phyloP scores from a whole-genome alignment of 2,888 invertebrate species.

The Clostera curtula region DNA sequence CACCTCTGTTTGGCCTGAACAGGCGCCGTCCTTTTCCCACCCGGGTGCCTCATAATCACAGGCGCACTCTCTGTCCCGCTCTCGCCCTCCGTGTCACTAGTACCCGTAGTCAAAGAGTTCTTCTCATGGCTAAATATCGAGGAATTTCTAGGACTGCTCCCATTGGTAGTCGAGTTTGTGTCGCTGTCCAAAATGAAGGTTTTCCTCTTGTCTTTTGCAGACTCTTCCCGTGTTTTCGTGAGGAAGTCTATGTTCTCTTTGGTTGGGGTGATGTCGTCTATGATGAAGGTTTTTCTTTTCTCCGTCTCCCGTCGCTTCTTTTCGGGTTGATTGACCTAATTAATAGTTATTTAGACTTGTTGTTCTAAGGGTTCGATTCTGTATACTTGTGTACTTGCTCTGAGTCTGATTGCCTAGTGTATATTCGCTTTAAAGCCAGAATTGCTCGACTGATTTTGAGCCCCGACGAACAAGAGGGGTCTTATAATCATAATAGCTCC shows the following conservation, averaged over 20 bases:
- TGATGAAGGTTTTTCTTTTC: conserved; percentile 56
- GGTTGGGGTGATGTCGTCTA: conserved; percentile 57
- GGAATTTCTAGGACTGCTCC: conserved; percentile 63
- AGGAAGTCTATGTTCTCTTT: conserved; percentile 57
- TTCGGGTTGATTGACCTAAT: conserved; percentile 44
- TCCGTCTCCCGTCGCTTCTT: conserved; percentile 51
- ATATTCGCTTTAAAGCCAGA: too few relatives aligned
- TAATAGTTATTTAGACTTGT: background rate
- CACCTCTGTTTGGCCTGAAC: conserved; percentile 53
- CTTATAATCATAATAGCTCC: too few relatives aligned
- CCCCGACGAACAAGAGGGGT: too few relatives aligned
- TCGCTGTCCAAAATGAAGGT: conserved; percentile 67
- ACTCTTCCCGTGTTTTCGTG: conserved; percentile 31
- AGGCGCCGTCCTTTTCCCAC: conserved; percentile 31
- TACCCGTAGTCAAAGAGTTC: conserved; percentile 43
- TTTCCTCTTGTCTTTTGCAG: conserved; percentile 52
- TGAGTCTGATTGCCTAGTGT: too few relatives aligned
- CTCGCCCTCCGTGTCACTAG: conserved; percentile 62
- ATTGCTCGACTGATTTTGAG: too few relatives aligned
- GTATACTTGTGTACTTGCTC: too few relatives aligned
- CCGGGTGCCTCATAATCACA: conserved; percentile 44
- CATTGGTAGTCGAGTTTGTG: conserved; percentile 65
- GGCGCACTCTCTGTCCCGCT: conserved; percentile 63
- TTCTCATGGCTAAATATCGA: conserved; percentile 63
- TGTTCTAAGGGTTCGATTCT: background rate